phyloP scores from a whole-genome alignment of 1,140 invertebrate genomes.

The Temnothorax nylanderi region DNA sequence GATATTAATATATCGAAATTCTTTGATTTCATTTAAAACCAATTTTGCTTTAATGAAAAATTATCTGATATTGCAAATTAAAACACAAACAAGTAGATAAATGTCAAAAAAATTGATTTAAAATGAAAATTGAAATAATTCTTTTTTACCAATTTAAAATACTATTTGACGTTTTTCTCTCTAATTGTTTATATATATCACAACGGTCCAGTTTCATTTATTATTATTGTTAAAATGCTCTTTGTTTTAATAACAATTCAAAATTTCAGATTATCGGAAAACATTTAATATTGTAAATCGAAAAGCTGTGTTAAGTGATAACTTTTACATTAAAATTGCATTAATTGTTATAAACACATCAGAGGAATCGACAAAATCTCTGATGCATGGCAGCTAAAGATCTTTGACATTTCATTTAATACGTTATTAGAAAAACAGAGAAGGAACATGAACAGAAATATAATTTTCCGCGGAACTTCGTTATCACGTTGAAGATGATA shows the following conservation, averaged over 20 bases:
- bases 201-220: no score
- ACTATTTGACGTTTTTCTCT: background rate
- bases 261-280: background rate
- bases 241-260: background rate
- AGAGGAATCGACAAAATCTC: background rate
- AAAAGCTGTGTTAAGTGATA: background rate
- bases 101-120: background rate
- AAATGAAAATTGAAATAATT: background rate
- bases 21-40: background rate
- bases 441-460: background rate
- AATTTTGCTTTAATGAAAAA: background rate
- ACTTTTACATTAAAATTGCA: background rate
- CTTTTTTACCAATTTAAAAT: background rate
- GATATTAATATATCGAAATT: no score
- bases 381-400: background rate
- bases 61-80: background rate
- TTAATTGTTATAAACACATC: background rate
- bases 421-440: background rate
- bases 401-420: background rate
- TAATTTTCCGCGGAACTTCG: background rate
- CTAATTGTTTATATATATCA: no score
- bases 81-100: background rate
- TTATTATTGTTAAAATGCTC: background rate
- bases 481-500: slow-evolving; percentile 35
- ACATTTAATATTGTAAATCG: background rate